phyloP scores from a whole-genome alignment of 2,113 vertebrate species.

The Dicentrarchus labrax region DNA sequence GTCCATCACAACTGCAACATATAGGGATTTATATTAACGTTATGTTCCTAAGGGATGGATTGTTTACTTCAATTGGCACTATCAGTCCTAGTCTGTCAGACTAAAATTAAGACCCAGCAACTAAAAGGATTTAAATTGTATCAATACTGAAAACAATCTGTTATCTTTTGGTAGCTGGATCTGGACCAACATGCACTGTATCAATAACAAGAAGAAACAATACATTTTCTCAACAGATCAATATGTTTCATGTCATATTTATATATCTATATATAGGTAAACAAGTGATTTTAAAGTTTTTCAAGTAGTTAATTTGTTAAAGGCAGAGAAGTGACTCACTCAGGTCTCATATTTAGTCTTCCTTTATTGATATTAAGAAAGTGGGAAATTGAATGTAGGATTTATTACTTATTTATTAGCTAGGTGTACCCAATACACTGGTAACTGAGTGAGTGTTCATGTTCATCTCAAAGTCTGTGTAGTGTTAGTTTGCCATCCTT shows the following conservation, averaged over 20 bases:
- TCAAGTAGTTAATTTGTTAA: neutral
- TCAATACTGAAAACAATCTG: neutral
- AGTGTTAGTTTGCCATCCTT: neutral
- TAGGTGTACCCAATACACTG: neutral
- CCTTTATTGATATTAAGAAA: too few relatives aligned
- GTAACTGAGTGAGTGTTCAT: neutral
- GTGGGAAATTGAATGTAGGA: too few relatives aligned
- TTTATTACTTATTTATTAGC: neutral
- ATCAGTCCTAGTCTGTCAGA: neutral
- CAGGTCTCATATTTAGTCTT: neutral
- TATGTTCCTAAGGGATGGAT: neutral
- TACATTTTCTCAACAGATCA: neutral
- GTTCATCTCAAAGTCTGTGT: neutral
- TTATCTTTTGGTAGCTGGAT: neutral
- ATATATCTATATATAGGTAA: neutral
- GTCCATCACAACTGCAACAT: neutral
- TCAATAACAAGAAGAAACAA: neutral
- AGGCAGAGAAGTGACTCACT: too few relatives aligned
- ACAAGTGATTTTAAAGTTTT: neutral
- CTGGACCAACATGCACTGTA: neutral
- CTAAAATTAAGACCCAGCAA: too few relatives aligned
- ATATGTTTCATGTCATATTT: neutral
- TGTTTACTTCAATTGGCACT: neutral
- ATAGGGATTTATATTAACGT: neutral
- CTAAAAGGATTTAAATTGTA: neutral